Evolutionary conservation across 2,888 invertebrate genomes (phyloP).

Genomic region (Caenorhabditis sp.): DNA sequence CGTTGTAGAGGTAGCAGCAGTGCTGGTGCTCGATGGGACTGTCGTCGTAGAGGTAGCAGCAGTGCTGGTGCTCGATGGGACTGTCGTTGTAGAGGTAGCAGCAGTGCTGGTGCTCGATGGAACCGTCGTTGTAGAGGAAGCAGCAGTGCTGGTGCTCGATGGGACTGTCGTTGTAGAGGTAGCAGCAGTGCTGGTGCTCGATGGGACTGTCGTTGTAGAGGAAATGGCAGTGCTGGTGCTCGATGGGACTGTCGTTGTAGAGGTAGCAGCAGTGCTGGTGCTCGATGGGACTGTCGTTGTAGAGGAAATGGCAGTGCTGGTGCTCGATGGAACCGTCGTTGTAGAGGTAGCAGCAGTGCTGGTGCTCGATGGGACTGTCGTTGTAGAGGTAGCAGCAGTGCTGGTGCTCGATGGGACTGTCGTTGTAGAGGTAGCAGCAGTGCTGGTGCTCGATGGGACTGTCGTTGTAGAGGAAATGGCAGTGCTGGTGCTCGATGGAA

Average conservation of each 20-base stretch:
- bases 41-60: neutral
- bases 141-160: no score
- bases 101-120: neutral
- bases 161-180: no score
- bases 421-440: neutral
- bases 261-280: neutral
- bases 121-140: neutral
- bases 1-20: neutral
- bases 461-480: neutral
- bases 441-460: neutral
- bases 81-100: neutral
- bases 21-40: neutral
- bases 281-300: neutral
- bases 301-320: neutral
- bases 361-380: neutral
- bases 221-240: neutral
- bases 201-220: no score
- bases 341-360: neutral
- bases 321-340: neutral
- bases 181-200: no score
- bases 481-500: neutral
- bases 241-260: neutral
- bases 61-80: neutral
- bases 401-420: neutral
- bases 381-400: neutral